phyloP scores from a whole-genome alignment of 2,113 vertebrate species.

The Oryzias curvinotus region DNA sequence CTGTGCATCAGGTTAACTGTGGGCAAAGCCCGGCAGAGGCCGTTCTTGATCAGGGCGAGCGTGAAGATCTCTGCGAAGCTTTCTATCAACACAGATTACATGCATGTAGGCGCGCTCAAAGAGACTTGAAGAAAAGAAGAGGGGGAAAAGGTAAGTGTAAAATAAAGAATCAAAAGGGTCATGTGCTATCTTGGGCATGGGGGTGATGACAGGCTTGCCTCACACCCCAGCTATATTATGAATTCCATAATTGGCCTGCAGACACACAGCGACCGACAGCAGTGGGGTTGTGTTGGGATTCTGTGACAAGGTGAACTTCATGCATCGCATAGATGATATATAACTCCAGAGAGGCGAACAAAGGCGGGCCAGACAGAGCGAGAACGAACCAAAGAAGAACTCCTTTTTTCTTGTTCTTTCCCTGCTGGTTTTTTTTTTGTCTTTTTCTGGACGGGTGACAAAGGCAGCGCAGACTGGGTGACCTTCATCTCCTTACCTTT shows the following conservation, averaged over 20 bases:
- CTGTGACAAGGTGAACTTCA: slow-evolving; percentile 78
- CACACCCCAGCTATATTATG: slow-evolving; percentile 65
- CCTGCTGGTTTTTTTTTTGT: slow-evolving; percentile 29
- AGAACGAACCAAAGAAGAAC: slow-evolving; percentile 30
- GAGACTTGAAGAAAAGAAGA: slow-evolving; percentile 20
- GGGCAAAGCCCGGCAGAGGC: slow-evolving; percentile 49
- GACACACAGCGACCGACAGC: slow-evolving; percentile 34
- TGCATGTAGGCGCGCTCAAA: slow-evolving; percentile 57
- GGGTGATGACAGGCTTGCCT: slow-evolving; percentile 68
- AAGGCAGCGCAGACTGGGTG: slow-evolving; percentile 39
- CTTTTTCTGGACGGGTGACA: slow-evolving; percentile 47
- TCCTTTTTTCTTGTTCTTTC: slow-evolving; percentile 31
- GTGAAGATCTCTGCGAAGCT: slow-evolving; percentile 50
- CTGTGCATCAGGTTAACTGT: slow-evolving; percentile 38
- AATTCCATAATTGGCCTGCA: slow-evolving; percentile 57
- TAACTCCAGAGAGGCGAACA: slow-evolving; percentile 59
- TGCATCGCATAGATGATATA: slow-evolving; percentile 73
- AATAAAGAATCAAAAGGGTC: slow-evolving; percentile 69
- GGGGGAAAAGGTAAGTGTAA: slow-evolving; percentile 53
- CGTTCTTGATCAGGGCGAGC: slow-evolving; percentile 32
- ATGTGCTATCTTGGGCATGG: slow-evolving; percentile 45
- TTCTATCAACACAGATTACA: slow-evolving; percentile 72
- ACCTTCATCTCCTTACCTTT: slow-evolving; percentile 50
- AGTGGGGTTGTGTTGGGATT: slow-evolving; percentile 60
- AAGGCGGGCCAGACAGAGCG: slow-evolving; percentile 50